A percentile compares a stretch with the other conserved stretches of the same genome.
These are phyloP conservation scores for Perca schrenkii DNA, from an alignment of 2,113 vertebrate genomes.

Conservation along the genomic window DNA sequence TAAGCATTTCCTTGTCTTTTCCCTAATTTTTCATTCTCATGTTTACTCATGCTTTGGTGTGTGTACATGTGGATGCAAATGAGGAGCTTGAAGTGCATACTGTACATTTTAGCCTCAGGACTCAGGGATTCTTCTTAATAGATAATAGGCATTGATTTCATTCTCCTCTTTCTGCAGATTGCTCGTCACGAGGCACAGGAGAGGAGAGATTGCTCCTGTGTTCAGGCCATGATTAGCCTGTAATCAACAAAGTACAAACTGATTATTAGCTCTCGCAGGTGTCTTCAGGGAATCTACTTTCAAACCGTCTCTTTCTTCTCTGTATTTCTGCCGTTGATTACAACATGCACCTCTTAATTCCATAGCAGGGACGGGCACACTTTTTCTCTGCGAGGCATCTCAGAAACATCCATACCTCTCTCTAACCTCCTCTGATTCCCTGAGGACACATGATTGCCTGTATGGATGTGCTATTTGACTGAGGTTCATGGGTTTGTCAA, in stretches of 20 bases:
- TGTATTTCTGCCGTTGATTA: slow-evolving; percentile 85
- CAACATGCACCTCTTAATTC: slow-evolving; percentile 86
- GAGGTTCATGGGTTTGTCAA: slow-evolving; percentile 15
- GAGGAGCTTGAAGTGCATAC: slow-evolving; percentile 62
- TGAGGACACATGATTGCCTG: slow-evolving; percentile 77
- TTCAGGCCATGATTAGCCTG: slow-evolving; percentile 92
- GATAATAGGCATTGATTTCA: slow-evolving; percentile 79
- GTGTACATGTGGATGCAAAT: slow-evolving; percentile 55
- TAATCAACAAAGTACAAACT: slow-evolving; percentile 96
- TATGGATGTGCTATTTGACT: not conserved
- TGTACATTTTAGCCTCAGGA: slow-evolving; percentile 86
- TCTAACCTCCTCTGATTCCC: slow-evolving; percentile 87
- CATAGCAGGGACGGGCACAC: slow-evolving; percentile 82
- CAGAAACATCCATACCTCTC: slow-evolving; percentile 17
- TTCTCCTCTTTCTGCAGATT: slow-evolving; percentile 58
- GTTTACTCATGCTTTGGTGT: slow-evolving; percentile 47
- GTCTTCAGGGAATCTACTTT: slow-evolving; percentile 89
- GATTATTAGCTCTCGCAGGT: slow-evolving; percentile 92
- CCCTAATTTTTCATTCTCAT: slow-evolving; percentile 20
- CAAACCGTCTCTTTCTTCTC: slow-evolving; percentile 62
- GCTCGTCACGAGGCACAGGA: slow-evolving; percentile 80
- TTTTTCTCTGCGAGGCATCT: slow-evolving; percentile 48
- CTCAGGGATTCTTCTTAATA: slow-evolving; percentile 81
- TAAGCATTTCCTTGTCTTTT: not conserved
- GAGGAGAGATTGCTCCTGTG: slow-evolving; percentile 73